These are phyloP conservation scores for Xiphophorus birchmanni DNA, from an alignment of 2,797 vertebrate species.

Conservation along the genomic window DNA sequence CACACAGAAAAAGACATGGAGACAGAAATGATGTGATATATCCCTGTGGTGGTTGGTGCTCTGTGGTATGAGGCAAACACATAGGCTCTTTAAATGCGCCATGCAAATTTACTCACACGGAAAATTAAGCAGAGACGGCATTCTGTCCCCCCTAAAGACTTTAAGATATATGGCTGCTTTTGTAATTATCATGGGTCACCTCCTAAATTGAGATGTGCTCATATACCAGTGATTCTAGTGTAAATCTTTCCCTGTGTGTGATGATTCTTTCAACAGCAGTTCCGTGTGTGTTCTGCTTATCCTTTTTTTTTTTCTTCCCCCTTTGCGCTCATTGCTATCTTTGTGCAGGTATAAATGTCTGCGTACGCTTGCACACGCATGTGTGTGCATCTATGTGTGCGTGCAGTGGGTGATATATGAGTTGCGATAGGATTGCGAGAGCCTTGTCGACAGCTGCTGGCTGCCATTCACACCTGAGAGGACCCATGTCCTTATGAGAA, in stretches of 20 bases:
- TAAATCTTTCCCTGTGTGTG: conserved; percentile 67
- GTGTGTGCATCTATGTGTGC: conserved; percentile 32
- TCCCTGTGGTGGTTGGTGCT: conserved; percentile 64
- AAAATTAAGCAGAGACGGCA: conserved; percentile 76
- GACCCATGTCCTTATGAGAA: conserved; percentile 91
- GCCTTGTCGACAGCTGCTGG: conserved; percentile 87
- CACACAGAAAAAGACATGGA: conserved; percentile 33
- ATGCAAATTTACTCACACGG: conserved; percentile 77
- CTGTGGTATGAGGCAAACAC: conserved; percentile 74
- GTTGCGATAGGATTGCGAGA: conserved; percentile 86
- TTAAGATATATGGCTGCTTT: conserved; percentile 80
- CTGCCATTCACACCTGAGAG: conserved; percentile 94
- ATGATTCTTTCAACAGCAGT: conserved; percentile 64
- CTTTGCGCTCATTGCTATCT: conserved; percentile 43
- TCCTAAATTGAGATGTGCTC: conserved; percentile 77
- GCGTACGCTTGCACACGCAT: background rate
- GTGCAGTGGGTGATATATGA: conserved; percentile 86
- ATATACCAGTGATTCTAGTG: conserved; percentile 71
- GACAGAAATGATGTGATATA: conserved; percentile 64
- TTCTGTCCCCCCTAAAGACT: conserved; percentile 78
- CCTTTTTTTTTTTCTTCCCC: background rate
- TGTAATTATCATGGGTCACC: conserved; percentile 79
- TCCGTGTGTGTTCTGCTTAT: conserved; percentile 48
- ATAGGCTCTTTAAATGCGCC: conserved; percentile 72
- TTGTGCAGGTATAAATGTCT: conserved; percentile 12